Conservation (phyloP, 2,888 invertebrate species). For the Empis livida region DNA sequence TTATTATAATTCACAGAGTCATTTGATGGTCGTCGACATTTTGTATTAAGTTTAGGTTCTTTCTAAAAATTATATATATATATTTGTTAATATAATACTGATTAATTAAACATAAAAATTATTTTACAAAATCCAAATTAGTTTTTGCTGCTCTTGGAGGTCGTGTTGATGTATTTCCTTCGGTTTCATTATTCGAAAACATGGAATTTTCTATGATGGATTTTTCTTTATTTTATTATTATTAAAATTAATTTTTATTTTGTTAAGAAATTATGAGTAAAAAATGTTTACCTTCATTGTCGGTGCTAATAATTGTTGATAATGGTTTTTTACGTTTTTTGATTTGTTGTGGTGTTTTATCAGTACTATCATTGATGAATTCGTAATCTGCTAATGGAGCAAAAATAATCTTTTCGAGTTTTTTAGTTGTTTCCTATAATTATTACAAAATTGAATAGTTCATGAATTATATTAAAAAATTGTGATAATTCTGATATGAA, state of each 20-base stretch:
- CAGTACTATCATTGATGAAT: background rate
- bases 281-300: conserved; percentile 16
- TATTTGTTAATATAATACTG: background rate
- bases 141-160: background rate
- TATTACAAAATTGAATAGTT: too few relatives aligned
- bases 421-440: too few relatives aligned
- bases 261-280: background rate
- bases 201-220: too few relatives aligned
- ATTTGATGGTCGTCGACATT: conserved; percentile 24
- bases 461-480: too few relatives aligned
- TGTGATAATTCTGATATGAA: too few relatives aligned
- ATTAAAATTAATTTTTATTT: background rate
- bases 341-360: conserved; percentile 23
- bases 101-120: background rate
- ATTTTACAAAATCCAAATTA: background rate
- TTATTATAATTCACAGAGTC: conserved; percentile 1
- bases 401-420: too few relatives aligned
- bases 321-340: conserved; percentile 28
- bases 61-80: conserved; percentile 14
- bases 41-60: conserved; percentile 19
- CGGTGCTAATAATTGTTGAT: conserved; percentile 16
- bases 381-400: too few relatives aligned
- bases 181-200: background rate
- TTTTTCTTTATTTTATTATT: too few relatives aligned
- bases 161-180: background rate